Evolutionary conservation across 2,113 vertebrate species (phyloP).

Genomic region (Diphyllodes magnificus): DNA sequence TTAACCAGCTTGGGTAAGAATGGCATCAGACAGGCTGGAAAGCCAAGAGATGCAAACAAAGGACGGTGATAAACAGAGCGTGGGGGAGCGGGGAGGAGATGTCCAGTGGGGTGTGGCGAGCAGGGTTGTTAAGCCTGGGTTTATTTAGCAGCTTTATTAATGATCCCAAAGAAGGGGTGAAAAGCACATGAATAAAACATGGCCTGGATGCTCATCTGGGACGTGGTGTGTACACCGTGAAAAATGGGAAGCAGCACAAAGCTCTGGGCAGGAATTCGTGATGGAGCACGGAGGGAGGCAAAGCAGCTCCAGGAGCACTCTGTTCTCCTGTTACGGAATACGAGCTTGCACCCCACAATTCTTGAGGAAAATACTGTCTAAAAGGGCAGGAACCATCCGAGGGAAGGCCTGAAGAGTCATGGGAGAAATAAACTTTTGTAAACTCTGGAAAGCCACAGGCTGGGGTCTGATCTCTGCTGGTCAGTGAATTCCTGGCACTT

Average conservation of each 20-base stretch:
- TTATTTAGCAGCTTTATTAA: slow-evolving; percentile 59
- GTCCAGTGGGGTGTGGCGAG: slow-evolving; percentile 22
- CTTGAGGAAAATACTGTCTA: background rate
- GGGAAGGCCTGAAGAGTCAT: background rate
- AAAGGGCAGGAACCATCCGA: background rate
- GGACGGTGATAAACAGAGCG: background rate
- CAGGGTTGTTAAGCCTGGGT: background rate
- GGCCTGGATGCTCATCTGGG: slow-evolving; percentile 18
- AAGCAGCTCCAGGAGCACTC: background rate
- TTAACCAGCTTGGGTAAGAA: background rate
- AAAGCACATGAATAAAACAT: slow-evolving; percentile 63
- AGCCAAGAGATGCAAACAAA: slow-evolving; percentile 19
- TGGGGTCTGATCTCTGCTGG: background rate
- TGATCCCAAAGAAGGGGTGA: slow-evolving; percentile 27
- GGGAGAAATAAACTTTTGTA: background rate
- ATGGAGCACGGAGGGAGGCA: background rate
- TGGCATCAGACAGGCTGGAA: background rate
- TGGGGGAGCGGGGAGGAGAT: background rate
- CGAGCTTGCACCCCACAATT: background rate
- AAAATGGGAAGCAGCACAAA: slow-evolving; percentile 37
- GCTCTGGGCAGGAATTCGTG: slow-evolving; percentile 12
- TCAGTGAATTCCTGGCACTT: background rate
- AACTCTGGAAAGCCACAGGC: fast-evolving
- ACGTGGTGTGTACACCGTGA: background rate
- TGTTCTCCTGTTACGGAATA: background rate